Evolutionary conservation across 2,113 vertebrate species (phyloP), one percentile per base, ranked within the genome.

Genomic region (Dicaeum eximium): DNA sequence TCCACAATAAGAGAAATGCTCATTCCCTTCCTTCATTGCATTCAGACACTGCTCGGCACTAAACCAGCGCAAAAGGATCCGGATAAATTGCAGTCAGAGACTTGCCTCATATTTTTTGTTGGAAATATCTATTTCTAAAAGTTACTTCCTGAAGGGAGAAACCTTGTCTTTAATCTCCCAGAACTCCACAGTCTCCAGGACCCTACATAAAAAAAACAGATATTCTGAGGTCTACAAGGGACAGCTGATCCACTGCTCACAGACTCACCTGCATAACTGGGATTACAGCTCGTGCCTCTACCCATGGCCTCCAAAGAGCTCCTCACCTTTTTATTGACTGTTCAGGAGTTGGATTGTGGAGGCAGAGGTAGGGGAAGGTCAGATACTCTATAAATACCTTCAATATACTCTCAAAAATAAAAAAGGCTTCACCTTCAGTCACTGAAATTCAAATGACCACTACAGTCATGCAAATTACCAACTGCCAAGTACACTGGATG

Each of bases 261-360:
- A 53, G 51, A 53, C 9, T 40, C 12, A 25, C 0, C 0, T 7
- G 15, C 0, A 0, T 31, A 58, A 23, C 23, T 48, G 40, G 25
- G 65, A 37, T 65, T 33, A 23, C 10, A 69, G 50, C 27, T 69
- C 11, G 0, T 50, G 78, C 22, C 58, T 80, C 27, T 15, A 53
- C 19, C n/a, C 58, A 35, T 2, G 15, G 54, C 16, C 60, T 54
- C 45, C 80, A 65, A 8, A 47, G 40, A 85, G 45, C 13, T 85
- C 20, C 12, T 23, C 37, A 61, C 8, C 45, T 33, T 66, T 44
- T 48, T 11, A 60, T 4, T 37, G 21, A 35, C 37, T 40, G 18
- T 33, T 53, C 53, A 8, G 15, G 5, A 15, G 15, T 18, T 75
- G 77, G 25, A 42, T 2, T 6, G 1, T 15, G 27, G 27, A 10